Evolutionary conservation across 1,140 invertebrate genomes (phyloP), one percentile per base, ranked within the genome.

Genomic region (Lordiphosa clarofinis): DNA sequence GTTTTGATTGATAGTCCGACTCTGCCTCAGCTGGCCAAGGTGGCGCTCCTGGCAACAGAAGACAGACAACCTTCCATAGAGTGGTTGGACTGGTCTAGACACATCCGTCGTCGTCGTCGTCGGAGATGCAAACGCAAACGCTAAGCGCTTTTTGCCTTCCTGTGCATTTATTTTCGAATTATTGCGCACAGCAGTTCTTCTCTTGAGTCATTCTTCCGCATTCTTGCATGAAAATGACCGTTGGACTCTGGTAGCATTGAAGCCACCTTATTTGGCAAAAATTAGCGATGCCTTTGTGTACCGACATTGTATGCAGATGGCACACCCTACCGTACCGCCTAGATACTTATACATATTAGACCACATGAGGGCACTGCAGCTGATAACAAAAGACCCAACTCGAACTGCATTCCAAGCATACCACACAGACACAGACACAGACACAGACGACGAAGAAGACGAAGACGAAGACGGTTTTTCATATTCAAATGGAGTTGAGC

Each of bases 131-230:
- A 19, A 19, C 19, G 19, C 19, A 19, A 19, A 19, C 19, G 19
- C 3, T 19, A 19, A 19, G 19, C 19, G 19, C 19, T 19, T 19
- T 19, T 19, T 19, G 19, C 19, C 19, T 19, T 19, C 68, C 69
- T 64, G 54, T 65, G 72, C 78, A 82, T 84, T 82, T 82, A 82
- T 82, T 82, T 82, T 82, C 78, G 63, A 82, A 82, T 84, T 76
- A 82, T 82, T 81, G 70, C 64, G 54, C 62, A 63, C 75, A 73
- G 62, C 42, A 44, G 43, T 44, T 44, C 43, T 65, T 75, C 78
- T 82, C 78, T 82, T 82, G 76, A 82, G 76, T 82, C 76, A 82
- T 82, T 73, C 76, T 81, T 82, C 76, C 76, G 76, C 76, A 81
- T 82, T 82, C 76, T 82, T 82, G 58, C 64, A 61, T 82, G 71